Percentiles rank a stretch among this genome's conserved stretches.
These are phyloP conservation scores for Thaleichthys pacificus DNA, from an alignment of 2,797 vertebrate species.

Conservation along the genomic window DNA sequence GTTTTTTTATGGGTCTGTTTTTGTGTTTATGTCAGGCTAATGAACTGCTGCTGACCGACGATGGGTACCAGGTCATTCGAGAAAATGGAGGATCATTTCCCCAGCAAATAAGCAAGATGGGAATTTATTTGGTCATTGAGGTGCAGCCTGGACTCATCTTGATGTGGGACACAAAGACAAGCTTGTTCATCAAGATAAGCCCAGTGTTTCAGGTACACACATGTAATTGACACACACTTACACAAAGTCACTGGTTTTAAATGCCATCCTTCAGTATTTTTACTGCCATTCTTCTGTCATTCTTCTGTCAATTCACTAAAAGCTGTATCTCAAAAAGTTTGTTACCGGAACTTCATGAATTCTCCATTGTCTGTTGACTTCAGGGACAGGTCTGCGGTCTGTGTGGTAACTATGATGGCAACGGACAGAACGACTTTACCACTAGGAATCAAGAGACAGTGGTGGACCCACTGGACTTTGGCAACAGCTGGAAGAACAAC, in stretches of 20 bases:
- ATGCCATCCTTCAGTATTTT: neutral
- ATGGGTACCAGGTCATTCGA: constrained; percentile 74
- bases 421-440: constrained; percentile 84
- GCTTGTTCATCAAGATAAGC: constrained; percentile 84
- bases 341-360: neutral
- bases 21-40: constrained; percentile 69
- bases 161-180: constrained; percentile 91
- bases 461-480: constrained; percentile 76
- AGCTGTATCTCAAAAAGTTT: neutral
- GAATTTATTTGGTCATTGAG: constrained; percentile 83
- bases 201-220: constrained; percentile 79
- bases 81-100: constrained; percentile 62
- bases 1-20: neutral
- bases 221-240: neutral
- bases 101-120: constrained; percentile 78
- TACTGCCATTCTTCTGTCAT: neutral
- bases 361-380: neutral
- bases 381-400: constrained; percentile 87
- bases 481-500: constrained; percentile 84
- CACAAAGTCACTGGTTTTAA: neutral
- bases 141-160: constrained; percentile 78
- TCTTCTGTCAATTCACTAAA: too few relatives aligned
- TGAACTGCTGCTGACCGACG: constrained; percentile 82
- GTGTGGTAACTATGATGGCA: constrained; percentile 87
- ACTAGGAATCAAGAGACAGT: constrained; percentile 78